Base-by-base conservation (phyloP, 1,140 invertebrate genomes). In the Cyrtorhinus lividipennis region DNA sequence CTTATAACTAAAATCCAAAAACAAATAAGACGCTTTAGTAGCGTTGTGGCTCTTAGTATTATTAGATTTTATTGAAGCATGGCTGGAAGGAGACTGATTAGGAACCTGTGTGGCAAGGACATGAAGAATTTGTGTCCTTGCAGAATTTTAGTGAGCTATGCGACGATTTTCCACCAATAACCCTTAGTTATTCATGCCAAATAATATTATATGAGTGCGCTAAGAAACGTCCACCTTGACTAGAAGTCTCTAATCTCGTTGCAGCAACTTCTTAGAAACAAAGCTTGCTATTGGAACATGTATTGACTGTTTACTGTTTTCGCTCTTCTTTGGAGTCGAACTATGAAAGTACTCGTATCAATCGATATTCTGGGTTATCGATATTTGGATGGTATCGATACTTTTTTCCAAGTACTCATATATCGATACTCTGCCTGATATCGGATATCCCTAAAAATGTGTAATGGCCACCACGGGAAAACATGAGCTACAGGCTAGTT, bases 381-480 rank as follows among this genome's bases (percentile, higher is more conserved):
- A 56, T 56, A 56, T 44, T 44, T 8, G 38, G 38, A 12, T 10
- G 53, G 10, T 12, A 12, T 20, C 10, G 22, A 12, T 12, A 10
- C 22, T 56, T n/a, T n/a, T 56, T 22, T n/a, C 13, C 53, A 56
- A 56, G 53, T 56, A 56, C 53, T 13, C 13, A n/a, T n/a, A 20
- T 56, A 56, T 56, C 53, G 53, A 56, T 56, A 56, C 53, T 22
- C 22, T 13, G 22, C 53, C 13, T 13, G 53, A 20, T 56, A 56
- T 56, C 53, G 53, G 13, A 22, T 56, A 56, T 56, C 53, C 53
- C 53, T 56, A n/a, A n/a, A n/a, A n/a, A 56, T n/a, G n/a, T n/a
- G n/a, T n/a, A n/a, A n/a, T n/a, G n/a, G n/a, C n/a, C n/a, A n/a
- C n/a, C n/a, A n/a, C n/a, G n/a, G n/a, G n/a, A n/a, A n/a, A n/a